Evolutionary conservation across 2,113 vertebrate species (phyloP).

Genomic region (Hydrolagus affinis): DNA sequence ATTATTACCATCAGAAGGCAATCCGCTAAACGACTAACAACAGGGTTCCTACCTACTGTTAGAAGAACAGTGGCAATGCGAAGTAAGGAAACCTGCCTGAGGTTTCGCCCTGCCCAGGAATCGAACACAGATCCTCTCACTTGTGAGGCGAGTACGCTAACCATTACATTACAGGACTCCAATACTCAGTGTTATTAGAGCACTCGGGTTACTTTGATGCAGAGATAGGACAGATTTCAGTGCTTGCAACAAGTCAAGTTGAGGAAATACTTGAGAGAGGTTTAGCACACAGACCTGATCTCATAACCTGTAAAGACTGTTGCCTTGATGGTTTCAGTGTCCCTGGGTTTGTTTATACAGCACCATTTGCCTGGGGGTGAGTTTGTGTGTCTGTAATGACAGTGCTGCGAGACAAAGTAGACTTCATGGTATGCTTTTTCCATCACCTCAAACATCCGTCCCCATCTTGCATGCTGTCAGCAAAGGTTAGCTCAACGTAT

Average conservation of each 20-base stretch:
- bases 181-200: slow-evolving; percentile 34
- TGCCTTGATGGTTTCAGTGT: slow-evolving; percentile 9
- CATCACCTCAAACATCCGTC: slow-evolving; percentile 39
- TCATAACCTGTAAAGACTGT: neutral
- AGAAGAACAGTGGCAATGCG: no score
- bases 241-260: slow-evolving; percentile 13
- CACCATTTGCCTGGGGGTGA: slow-evolving; percentile 42
- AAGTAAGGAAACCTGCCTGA: no score
- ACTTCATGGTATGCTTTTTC: slow-evolving; percentile 39
- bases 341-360: slow-evolving; percentile 19
- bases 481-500: slow-evolving; percentile 31
- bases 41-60: no score
- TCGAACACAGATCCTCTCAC: no score
- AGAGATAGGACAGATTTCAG: slow-evolving; percentile 50
- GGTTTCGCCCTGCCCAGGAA: no score
- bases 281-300: neutral
- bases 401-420: slow-evolving; percentile 48
- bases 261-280: neutral
- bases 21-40: no score
- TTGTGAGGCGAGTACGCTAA: no score
- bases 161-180: no score
- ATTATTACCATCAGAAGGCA: no score
- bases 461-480: slow-evolving; percentile 38
- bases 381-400: slow-evolving; percentile 50
- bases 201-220: slow-evolving; percentile 18